phyloP scores from a whole-genome alignment of 2,888 invertebrate species.

The Osmoderma eremita region DNA sequence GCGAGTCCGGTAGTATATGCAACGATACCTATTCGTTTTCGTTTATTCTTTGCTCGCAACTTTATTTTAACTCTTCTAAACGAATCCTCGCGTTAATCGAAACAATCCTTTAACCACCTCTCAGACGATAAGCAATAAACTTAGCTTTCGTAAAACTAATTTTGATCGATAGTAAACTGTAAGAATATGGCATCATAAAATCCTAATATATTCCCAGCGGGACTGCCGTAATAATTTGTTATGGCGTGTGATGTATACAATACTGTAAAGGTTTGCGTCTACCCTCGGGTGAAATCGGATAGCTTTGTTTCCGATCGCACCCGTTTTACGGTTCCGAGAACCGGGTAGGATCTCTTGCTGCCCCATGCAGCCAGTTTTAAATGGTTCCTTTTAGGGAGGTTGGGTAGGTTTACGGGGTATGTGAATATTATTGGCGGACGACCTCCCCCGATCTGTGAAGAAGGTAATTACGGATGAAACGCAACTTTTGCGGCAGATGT shows the following conservation, averaged over 20 bases:
- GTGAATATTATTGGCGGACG: constrained; percentile 6
- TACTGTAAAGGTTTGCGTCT: constrained; percentile 24
- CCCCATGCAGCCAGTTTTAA: too few species aligned
- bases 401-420: neutral
- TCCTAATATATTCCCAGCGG: constrained; percentile 12
- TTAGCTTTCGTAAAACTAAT: neutral
- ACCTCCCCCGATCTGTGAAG: constrained; percentile 1
- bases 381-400: too few species aligned
- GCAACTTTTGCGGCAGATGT: neutral
- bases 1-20: too few species aligned
- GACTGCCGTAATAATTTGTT: constrained; percentile 1
- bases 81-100: neutral
- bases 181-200: constrained; percentile 11
- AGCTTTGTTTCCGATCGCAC: constrained; percentile 22
- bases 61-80: neutral
- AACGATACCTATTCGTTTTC: too few species aligned
- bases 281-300: constrained; percentile 23
- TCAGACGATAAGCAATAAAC: neutral
- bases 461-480: neutral
- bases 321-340: constrained; percentile 30
- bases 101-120: constrained; percentile 10
- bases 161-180: neutral
- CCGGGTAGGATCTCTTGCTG: constrained; percentile 5
- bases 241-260: constrained; percentile 4
- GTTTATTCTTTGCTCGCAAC: too few species aligned